Conservation (phyloP, 2,113 vertebrate genomes). For the Gopherus evgoodei region DNA sequence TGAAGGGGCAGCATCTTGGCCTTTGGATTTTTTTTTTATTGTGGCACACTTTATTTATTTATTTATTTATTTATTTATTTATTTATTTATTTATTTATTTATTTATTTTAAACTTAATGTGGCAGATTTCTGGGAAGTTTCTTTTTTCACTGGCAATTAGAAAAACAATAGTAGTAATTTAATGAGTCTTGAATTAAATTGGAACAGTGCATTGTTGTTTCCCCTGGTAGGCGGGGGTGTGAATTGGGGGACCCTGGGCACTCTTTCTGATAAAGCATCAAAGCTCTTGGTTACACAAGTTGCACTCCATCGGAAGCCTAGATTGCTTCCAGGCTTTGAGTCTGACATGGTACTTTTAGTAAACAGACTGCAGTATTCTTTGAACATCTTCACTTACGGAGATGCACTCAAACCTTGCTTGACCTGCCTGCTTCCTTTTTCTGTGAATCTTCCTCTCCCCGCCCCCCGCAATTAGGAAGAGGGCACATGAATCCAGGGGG, state of each 20-base stretch:
- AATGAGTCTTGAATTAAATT: neutral
- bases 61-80: neutral
- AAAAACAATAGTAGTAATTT: accelerated
- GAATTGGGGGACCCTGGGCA: neutral
- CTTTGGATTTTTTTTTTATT: neutral
- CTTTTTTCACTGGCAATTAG: neutral
- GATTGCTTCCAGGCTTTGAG: accelerated
- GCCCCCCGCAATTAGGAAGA: neutral
- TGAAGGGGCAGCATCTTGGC: neutral
- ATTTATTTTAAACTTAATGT: neutral
- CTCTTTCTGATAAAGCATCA: neutral
- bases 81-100: neutral
- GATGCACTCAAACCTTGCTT: accelerated
- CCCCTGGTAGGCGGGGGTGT: accelerated
- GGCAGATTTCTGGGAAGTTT: neutral
- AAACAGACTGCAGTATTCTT: neutral
- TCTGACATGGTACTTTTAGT: neutral
- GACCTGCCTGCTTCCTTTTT: neutral
- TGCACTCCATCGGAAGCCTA: neutral
- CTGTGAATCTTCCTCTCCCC: accelerated
- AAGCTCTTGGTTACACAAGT: neutral
- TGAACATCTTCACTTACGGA: neutral
- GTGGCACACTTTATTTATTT: neutral
- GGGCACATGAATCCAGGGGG: neutral
- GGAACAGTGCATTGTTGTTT: accelerated